Evolutionary conservation across 2,797 vertebrate species (phyloP).

Genomic region (Microctenopoma stevenorrisi): DNA sequence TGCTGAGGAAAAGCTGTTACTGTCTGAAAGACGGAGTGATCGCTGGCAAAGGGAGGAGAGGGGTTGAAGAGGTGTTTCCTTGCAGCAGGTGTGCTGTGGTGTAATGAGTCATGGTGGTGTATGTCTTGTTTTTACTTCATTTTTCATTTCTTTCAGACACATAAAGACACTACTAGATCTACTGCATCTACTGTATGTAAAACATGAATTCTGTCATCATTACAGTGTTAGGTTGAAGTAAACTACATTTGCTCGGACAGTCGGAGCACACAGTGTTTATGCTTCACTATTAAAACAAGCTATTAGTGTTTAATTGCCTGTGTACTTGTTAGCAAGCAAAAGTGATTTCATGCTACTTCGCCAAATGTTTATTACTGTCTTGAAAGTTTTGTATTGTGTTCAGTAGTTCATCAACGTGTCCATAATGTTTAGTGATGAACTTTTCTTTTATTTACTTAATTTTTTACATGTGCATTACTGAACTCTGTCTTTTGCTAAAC

Average conservation of each 20-base stretch:
- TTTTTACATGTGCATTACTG: slow-evolving; percentile 41
- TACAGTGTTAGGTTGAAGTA: not conserved
- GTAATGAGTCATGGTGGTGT: not conserved
- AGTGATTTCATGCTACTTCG: slow-evolving; percentile 49
- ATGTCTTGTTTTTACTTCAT: not conserved
- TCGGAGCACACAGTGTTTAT: slow-evolving; percentile 13
- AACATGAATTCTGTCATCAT: slow-evolving; percentile 2
- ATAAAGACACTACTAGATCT: not conserved
- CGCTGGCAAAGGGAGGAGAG: slow-evolving; percentile 6
- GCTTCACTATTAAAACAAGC: slow-evolving; percentile 9
- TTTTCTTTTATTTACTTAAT: slow-evolving; percentile 4
- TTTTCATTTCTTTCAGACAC: slow-evolving; percentile 1
- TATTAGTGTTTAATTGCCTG: slow-evolving; percentile 11
- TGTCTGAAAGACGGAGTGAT: slow-evolving; percentile 32
- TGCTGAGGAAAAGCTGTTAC: slow-evolving; percentile 24
- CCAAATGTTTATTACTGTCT: slow-evolving; percentile 47
- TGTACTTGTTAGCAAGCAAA: slow-evolving; percentile 44
- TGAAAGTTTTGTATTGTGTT: slow-evolving; percentile 42
- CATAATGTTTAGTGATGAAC: slow-evolving; percentile 36
- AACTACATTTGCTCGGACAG: slow-evolving; percentile 16
- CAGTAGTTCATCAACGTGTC: slow-evolving; percentile 50
- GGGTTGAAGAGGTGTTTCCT: slow-evolving; percentile 10
- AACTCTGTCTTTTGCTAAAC: slow-evolving; percentile 32
- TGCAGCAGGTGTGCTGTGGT: slow-evolving; percentile 11
- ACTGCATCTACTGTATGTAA: not conserved